Evolutionary conservation across 2,113 vertebrate species (phyloP).

Genomic region (Madoqua kirkii): DNA sequence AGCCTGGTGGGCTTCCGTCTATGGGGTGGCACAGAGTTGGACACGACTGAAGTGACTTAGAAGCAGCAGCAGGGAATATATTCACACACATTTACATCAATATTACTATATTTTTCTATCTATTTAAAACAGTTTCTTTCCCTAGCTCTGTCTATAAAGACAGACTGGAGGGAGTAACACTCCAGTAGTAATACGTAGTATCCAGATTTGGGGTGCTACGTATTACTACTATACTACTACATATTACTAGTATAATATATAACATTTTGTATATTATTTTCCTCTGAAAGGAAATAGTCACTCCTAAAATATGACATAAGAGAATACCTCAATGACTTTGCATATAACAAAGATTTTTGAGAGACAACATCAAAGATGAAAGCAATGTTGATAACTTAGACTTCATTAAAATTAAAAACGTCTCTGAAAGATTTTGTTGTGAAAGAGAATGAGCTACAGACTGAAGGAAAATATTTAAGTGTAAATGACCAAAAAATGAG

Average conservation of each 20-base stretch:
- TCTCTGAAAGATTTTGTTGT: not conserved
- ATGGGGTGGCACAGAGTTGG: too few species aligned
- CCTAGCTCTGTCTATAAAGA: not conserved
- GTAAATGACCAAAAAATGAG: not conserved
- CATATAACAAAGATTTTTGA: not conserved
- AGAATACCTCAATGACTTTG: not conserved
- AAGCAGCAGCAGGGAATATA: not conserved
- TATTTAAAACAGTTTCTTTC: not conserved
- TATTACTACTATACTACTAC: not conserved
- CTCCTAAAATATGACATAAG: not conserved
- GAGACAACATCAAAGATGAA: not conserved
- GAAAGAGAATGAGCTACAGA: not conserved
- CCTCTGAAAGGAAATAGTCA: not conserved
- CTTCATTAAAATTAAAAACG: slow-evolving; percentile 3
- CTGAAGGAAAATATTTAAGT: not conserved
- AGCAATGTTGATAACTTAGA: not conserved
- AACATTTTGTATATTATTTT: not conserved
- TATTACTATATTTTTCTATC: not conserved
- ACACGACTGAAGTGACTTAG: too few species aligned
- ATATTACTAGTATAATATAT: not conserved
- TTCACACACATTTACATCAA: not conserved
- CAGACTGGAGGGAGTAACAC: not conserved
- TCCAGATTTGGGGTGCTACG: not conserved
- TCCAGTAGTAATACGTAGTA: not conserved
- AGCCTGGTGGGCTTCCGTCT: too few species aligned